These are phyloP conservation scores for Pycnomerus fuliginosus DNA, from an alignment of 2,888 invertebrate genomes.

Conservation along the genomic window DNA sequence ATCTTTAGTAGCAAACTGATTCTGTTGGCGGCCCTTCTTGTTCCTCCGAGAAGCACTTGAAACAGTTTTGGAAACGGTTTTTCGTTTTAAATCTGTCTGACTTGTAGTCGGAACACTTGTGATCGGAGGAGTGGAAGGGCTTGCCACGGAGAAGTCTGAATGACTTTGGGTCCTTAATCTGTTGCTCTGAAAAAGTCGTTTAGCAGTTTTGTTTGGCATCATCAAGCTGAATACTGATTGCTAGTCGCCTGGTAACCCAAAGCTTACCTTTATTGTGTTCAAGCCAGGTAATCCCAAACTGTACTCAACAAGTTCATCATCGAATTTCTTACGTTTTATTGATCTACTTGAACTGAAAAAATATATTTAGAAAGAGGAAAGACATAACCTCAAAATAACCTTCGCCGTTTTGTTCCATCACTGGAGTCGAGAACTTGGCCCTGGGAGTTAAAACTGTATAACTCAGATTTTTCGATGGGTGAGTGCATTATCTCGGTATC, in stretches of 20 bases:
- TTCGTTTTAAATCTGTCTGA: slow-evolving; percentile 48
- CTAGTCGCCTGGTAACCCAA: too few species aligned
- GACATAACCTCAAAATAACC: slow-evolving; percentile 34
- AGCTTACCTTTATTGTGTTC: slow-evolving; percentile 48
- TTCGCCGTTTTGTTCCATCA: slow-evolving; percentile 47
- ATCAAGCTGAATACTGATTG: too few species aligned
- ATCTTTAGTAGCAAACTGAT: slow-evolving; percentile 75
- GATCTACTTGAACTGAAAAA: slow-evolving; percentile 81
- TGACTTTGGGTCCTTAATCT: slow-evolving; percentile 52
- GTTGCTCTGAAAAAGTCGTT: slow-evolving; percentile 45
- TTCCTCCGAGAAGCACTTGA: slow-evolving; percentile 51
- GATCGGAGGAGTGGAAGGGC: slow-evolving; percentile 35
- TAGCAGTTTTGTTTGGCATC: too few species aligned
- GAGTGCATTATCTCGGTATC: slow-evolving; percentile 40
- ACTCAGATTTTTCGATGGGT: slow-evolving; percentile 29
- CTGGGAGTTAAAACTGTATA: slow-evolving; percentile 31
- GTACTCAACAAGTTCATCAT: slow-evolving; percentile 95
- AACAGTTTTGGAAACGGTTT: slow-evolving; percentile 51
- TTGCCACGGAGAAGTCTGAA: slow-evolving; percentile 43
- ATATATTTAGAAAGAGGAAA: slow-evolving; percentile 1
- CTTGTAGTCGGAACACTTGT: slow-evolving; percentile 12
- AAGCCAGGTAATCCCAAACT: slow-evolving; percentile 69
- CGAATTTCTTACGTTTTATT: slow-evolving; percentile 93
- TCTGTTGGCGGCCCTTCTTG: slow-evolving; percentile 65
- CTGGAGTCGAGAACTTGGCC: slow-evolving; percentile 41